Percentiles rank a stretch among this genome's conserved stretches.
Conservation (phyloP, 2,888 invertebrate genomes). For the Agrilus cyanescens region DNA sequence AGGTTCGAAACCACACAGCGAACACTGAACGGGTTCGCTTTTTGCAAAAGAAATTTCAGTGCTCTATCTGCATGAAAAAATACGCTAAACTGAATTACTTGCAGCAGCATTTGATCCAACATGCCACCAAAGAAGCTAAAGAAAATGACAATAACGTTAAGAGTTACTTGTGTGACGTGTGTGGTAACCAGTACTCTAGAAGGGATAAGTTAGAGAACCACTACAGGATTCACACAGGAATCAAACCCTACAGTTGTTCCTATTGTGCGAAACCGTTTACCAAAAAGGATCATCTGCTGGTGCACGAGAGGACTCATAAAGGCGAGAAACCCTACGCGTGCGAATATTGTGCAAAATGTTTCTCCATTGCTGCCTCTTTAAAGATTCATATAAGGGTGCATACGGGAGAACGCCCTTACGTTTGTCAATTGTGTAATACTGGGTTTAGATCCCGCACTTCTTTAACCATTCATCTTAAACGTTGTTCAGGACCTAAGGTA, state of each 20-base stretch:
- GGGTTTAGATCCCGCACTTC: too few relatives aligned
- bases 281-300: slow-evolving; percentile 36
- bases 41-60: slow-evolving; percentile 34
- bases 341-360: too few relatives aligned
- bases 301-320: slow-evolving; percentile 49
- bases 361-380: too few relatives aligned
- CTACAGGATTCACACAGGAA: slow-evolving; percentile 26
- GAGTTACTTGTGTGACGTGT: slow-evolving; percentile 28
- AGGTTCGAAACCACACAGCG: slow-evolving; percentile 27
- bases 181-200: slow-evolving; percentile 28
- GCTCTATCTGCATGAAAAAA: slow-evolving; percentile 24
- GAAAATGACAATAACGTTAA: slow-evolving; percentile 28
- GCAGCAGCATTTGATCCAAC: slow-evolving; percentile 39
- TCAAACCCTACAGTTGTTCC: slow-evolving; percentile 24
- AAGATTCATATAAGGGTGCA: too few relatives aligned
- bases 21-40: slow-evolving; percentile 33
- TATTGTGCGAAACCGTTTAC: slow-evolving; percentile 27
- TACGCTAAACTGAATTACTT: slow-evolving; percentile 28
- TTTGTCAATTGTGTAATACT: too few relatives aligned
- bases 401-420: too few relatives aligned
- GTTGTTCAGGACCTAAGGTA: too few relatives aligned
- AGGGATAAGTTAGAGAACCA: slow-evolving; percentile 28
- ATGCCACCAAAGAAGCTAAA: slow-evolving; percentile 39
- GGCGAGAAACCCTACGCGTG: slow-evolving; percentile 7
- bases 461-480: too few relatives aligned